Evolutionary conservation across 2,113 vertebrate genomes (phyloP).

Genomic region (Catagonus wagneri): DNA sequence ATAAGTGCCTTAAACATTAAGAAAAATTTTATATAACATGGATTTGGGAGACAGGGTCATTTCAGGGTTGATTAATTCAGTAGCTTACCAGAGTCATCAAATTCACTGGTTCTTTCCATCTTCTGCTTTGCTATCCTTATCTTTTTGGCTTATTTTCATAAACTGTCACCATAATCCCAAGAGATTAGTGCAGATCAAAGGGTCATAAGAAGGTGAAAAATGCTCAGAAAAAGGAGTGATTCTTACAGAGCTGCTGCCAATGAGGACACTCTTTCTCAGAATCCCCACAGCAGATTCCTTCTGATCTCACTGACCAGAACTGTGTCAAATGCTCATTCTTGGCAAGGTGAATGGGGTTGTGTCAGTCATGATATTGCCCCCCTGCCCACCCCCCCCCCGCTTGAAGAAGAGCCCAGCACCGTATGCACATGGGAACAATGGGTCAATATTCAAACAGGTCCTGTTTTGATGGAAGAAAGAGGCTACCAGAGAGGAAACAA

Average conservation of each 20-base stretch:
- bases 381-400: rapidly evolving
- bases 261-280: neutral
- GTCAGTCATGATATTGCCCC: neutral
- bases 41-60: neutral
- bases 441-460: neutral
- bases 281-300: neutral
- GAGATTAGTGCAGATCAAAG: neutral
- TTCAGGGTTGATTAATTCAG: constrained; percentile 9
- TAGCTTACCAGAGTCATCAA: neutral
- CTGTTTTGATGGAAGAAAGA: neutral
- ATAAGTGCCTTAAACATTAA: neutral
- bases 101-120: neutral
- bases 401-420: neutral
- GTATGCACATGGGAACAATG: neutral
- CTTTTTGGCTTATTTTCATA: neutral
- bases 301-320: neutral
- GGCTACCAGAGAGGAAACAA: too few species aligned
- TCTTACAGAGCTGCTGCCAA: neutral
- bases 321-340: neutral
- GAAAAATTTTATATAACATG: neutral
- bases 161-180: neutral
- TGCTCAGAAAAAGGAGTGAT: neutral
- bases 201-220: neutral
- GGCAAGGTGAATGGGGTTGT: neutral
- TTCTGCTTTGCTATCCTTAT: neutral